Evolutionary conservation across 1,140 invertebrate genomes (phyloP).

Genomic region (Scaptodrosophila lebanonensis): DNA sequence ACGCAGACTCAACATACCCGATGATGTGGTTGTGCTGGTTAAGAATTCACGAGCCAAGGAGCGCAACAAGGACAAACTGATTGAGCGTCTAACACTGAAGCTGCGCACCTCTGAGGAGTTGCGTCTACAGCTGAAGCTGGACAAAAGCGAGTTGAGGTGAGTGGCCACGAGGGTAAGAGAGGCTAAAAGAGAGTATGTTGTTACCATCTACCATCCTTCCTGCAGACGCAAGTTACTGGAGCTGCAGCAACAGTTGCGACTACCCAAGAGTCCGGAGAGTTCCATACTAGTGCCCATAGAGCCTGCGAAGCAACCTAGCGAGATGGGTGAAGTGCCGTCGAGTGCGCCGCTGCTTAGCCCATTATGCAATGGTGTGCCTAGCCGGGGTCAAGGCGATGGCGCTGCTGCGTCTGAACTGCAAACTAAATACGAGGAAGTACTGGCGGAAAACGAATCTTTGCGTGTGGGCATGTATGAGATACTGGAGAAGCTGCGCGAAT

Average conservation of each 20-base stretch:
- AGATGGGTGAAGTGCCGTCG: slow-evolving; percentile 50
- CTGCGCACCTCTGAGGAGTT: slow-evolving; percentile 72
- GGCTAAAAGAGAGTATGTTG: background rate
- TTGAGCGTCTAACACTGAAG: slow-evolving; percentile 66
- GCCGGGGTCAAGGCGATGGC: slow-evolving; percentile 58
- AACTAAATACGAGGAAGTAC: slow-evolving; percentile 76
- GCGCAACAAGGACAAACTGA: slow-evolving; percentile 72
- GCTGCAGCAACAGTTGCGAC: slow-evolving; percentile 10
- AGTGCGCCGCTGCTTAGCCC: slow-evolving; percentile 44
- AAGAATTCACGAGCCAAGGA: slow-evolving; percentile 66
- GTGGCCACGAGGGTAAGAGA: background rate
- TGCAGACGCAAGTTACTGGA: slow-evolving; percentile 44
- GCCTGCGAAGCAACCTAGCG: slow-evolving; percentile 40
- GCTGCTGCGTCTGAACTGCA: slow-evolving; percentile 63
- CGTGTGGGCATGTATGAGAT: slow-evolving; percentile 82
- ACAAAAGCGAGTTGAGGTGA: slow-evolving; percentile 68
- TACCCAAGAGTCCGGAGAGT: slow-evolving; percentile 10
- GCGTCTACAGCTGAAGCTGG: slow-evolving; percentile 68
- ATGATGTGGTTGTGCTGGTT: slow-evolving; percentile 61
- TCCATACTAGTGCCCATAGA: too few relatives aligned
- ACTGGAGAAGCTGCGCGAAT: slow-evolving; percentile 80
- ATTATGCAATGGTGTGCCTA: slow-evolving; percentile 3
- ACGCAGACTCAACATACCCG: slow-evolving; percentile 59
- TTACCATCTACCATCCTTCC: background rate
- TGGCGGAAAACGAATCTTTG: slow-evolving; percentile 81